Base-by-base conservation (phyloP, 2,888 invertebrate genomes). In the Sinhomidia bicolor region DNA sequence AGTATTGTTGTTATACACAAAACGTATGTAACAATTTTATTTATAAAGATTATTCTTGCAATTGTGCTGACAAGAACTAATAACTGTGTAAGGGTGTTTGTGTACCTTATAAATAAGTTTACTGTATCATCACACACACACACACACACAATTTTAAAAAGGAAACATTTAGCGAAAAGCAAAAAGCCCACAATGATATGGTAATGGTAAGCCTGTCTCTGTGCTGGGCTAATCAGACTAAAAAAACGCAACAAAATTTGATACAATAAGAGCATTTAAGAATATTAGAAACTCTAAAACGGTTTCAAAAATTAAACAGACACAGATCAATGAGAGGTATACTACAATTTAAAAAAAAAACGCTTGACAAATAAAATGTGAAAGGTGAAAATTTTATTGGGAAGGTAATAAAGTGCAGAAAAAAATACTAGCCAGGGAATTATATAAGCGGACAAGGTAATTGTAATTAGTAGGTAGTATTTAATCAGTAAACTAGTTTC, bases 41-140 rank as follows among this genome's bases (percentile, higher is more conserved):
- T n/a, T n/a, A n/a, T n/a, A 32, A n/a, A 65, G 14, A 32, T 65
- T n/a, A 10, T 10, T 26, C 10, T 14, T 7, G 14, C 5, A 80
- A 80, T 10, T 68, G 32, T 68, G 5, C 36, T 17, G 14, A 32
- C 14, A 7, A 41, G 0, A 71, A 23, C 44, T 41, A 29, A 32
- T 51, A 82, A 82, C 32, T 32, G 9, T 74, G 26, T 36, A 84
- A 74, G 83, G 83, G 71, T 74, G 57, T 84, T 36, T 57, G 83
- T 84, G 83, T 84, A 84, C 83, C 83, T 84, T 74, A 65, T 10
- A 41, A 7, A 41, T 41, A 41, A 5, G 44, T 79, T 54, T 79
- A 57, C 10, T 36, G 79, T 36, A 20, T 57, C 68, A 41, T 44
- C 20, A 41, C 36, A 68, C 17, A 14, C 26, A 29, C 29, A 29